Base-by-base conservation (phyloP, 2,888 invertebrate species). In the Iphiclides podalirius region DNA sequence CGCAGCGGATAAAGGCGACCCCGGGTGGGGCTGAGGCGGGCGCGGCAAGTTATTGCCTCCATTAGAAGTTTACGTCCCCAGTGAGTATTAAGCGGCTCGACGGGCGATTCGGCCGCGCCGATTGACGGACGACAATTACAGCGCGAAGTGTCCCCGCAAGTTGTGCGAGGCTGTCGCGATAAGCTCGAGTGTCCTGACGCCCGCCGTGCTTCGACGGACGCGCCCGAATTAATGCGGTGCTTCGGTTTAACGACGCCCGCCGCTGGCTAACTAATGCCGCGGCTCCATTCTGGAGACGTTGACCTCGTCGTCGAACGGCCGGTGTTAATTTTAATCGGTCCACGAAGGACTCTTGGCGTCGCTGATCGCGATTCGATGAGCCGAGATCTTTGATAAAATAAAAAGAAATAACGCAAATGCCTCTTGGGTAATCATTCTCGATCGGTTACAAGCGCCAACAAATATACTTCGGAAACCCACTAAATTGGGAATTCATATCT, bases 31-130 rank as follows among this genome's bases (percentile, higher is more conserved):
- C n/a, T n/a, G 37, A 52, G 47, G 17, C 57, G 48, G 45, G 52
- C 53, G 61, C 45, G 33, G 47, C 59, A 72, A 75, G 60, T 72
- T 76, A 76, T 72, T 55, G 66, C 55, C 53, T 66, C 75, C 75
- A 75, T 77, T 76, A 77, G 72, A 65, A 40, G 47, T 38, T 47
- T 48, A 60, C 59, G 55, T 50, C 53, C 47, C 42, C 31, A 37
- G 54, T 47, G 52, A 26, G 47, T 49, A 53, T 50, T 49, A 41
- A 52, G 47, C 47, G 45, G 47, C 40, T 51, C 14, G 52, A 35
- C 55, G 41, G 47, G 40, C 38, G 37, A 45, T 52, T 53, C 49
- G 35, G 42, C 15, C 26, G n/a, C 39, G 6, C 11, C 41, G 53
- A 49, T 49, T 55, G 55, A 55, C 53, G 41, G 47, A 42, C 53